A percentile compares a stretch with the other conserved stretches of the same genome.
phyloP scores from a whole-genome alignment of 2,797 vertebrate species.

The Cryptoblepharus egeriae region DNA sequence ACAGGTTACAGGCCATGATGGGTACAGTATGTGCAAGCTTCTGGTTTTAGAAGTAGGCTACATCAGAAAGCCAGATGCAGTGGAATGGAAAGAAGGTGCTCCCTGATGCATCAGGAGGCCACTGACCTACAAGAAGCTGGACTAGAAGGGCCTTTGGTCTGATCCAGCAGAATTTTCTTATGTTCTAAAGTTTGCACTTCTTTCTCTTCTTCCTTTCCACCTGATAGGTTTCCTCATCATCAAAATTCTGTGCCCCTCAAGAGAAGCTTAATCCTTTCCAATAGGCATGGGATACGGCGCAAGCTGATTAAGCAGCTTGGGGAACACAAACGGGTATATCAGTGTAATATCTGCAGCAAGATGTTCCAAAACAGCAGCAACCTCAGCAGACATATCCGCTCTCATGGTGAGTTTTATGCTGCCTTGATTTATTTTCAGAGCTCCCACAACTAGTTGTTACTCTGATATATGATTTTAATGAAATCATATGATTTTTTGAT shows the following conservation, averaged over 20 bases:
- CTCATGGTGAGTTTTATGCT: conserved; percentile 84
- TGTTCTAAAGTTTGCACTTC: conserved; percentile 53
- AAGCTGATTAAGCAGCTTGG: conserved; percentile 83
- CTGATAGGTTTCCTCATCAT: conserved; percentile 78
- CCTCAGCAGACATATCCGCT: conserved; percentile 95
- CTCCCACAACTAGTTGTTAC: background rate
- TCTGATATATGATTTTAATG: too few species aligned
- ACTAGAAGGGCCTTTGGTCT: too few species aligned
- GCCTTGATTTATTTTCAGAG: background rate
- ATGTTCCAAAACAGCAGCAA: conserved; percentile 99
- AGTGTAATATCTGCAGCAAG: conserved; percentile 93
- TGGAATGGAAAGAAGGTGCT: too few species aligned
- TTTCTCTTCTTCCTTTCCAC: conserved; percentile 42
- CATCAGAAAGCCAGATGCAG: too few species aligned
- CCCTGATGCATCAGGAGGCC: too few species aligned
- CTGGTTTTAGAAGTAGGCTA: too few species aligned
- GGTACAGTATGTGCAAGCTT: too few species aligned
- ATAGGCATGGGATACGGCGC: conserved; percentile 79
- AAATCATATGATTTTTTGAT: too few species aligned
- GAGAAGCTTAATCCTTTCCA: conserved; percentile 78
- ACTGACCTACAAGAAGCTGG: too few species aligned
- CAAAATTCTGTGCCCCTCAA: conserved; percentile 77
- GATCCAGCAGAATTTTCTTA: too few species aligned
- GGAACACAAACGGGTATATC: conserved; percentile 92
- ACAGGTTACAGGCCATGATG: too few species aligned